Base-by-base conservation (phyloP, 2,797 vertebrate genomes). In the Tragelaphus oryx region DNA sequence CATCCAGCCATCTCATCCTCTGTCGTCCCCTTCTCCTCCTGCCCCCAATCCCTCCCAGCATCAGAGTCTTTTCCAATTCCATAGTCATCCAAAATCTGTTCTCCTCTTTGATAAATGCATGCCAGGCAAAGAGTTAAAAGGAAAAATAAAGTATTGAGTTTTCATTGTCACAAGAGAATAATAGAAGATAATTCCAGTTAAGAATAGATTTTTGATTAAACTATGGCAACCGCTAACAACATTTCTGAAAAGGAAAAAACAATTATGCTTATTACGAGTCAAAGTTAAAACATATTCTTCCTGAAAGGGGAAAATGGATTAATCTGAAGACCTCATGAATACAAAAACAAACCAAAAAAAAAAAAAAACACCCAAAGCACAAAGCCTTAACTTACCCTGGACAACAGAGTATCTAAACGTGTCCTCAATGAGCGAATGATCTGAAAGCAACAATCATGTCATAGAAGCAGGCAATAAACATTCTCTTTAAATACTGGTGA, bases 181-280 rank as follows among this genome's bases (percentile, higher is more conserved):
- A 95, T 50, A 8, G 18, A 96, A 91, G 76, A 79, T 79, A 71
- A 96, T 85, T 52, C 57, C 52, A 92, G 20, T 11, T 87, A 82
- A 92, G 30, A 86, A 52, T 30, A 79, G 54, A 86, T 83, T 95
- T 96, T 94, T 87, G 0, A 83, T 95, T 89, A 65, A 93, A 86
- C 48, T 76, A 74, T 16, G 14, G 55, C n/a, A 76, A 75, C 55
- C 41, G 7, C 59, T 92, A 88, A 86, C 22, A 91, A 41, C 3
- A 74, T 65, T 82, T 92, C 14, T 85, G 52, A 93, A 83, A 81
- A 41, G 5, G 17, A 41, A 93, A 90, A 93, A 46, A 50, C 6
- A 78, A 94, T 41, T 7, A 11, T 33, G 5, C 78, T 90, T 79
- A 37, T 78, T 60, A 60, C 5, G 68, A 93, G 20, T 76, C 18